Evolutionary conservation across 2,888 invertebrate genomes (phyloP).

Genomic region (Zygogramma bicolorata): DNA sequence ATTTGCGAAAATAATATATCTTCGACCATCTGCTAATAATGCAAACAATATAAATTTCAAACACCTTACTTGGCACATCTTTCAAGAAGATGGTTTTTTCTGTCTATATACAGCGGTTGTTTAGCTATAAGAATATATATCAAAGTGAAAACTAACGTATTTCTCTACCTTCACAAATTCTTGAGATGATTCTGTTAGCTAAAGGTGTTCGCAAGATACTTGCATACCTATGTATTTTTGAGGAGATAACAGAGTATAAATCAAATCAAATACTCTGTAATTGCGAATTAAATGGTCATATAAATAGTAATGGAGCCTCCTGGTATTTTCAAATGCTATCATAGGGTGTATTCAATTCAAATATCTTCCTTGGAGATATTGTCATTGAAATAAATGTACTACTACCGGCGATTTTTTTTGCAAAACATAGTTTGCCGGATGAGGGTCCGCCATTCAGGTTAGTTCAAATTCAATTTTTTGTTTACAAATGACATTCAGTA

Average conservation of each 20-base stretch:
- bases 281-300: constrained; percentile 6
- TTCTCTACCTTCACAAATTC: constrained; percentile 23
- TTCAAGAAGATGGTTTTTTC: constrained; percentile 14
- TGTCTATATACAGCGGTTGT: constrained; percentile 12
- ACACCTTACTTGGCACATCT: constrained; percentile 14
- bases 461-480: no score
- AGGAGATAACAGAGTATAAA: constrained; percentile 2
- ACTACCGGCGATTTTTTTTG: no score
- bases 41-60: constrained; percentile 19
- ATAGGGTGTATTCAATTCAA: background rate
- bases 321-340: constrained; percentile 3
- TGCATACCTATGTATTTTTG: constrained; percentile 12
- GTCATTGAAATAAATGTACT: no score
- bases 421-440: no score
- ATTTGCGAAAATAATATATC: constrained; percentile 13
- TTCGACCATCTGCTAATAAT: background rate
- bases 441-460: no score
- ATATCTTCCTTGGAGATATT: no score
- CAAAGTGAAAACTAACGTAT: constrained; percentile 10
- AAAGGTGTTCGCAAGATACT: background rate
- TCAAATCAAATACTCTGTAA: constrained; percentile 1
- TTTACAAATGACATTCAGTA: no score
- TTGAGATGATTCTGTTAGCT: background rate
- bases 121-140: constrained; percentile 13
- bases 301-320: constrained; percentile 1